These are phyloP conservation scores for Babyrousa celebensis DNA, from an alignment of 2,797 vertebrate species.

Conservation along the genomic window DNA sequence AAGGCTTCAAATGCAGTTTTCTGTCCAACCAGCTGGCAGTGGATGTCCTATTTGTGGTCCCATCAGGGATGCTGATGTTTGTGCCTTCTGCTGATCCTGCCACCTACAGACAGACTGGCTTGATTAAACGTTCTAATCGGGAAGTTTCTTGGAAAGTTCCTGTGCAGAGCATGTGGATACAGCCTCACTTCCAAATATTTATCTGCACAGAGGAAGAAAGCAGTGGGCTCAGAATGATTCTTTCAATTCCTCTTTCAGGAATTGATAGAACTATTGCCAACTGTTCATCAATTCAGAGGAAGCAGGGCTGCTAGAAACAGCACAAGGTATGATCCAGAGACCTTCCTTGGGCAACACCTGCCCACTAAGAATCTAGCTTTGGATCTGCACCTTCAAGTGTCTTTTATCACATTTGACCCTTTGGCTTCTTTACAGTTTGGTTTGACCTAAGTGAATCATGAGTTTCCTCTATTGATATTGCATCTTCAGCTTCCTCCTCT, in stretches of 20 bases:
- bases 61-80: accelerated
- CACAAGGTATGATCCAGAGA: not conserved
- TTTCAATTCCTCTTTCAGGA: not conserved
- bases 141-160: constrained; percentile 61
- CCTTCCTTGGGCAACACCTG: not conserved
- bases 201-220: not conserved
- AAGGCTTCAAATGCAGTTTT: not conserved
- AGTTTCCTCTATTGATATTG: not conserved
- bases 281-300: not conserved
- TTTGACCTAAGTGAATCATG: not conserved
- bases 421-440: not conserved
- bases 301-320: not conserved
- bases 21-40: not conserved
- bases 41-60: not conserved
- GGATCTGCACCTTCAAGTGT: not conserved
- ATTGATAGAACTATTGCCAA: not conserved
- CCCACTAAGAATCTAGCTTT: not conserved
- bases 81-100: not conserved
- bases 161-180: not conserved
- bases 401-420: not conserved
- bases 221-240: not conserved
- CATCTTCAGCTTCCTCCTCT: not conserved
- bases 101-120: constrained; percentile 11
- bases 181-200: constrained; percentile 16
- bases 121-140: not conserved